Evolutionary conservation across 2,113 vertebrate species (phyloP).

Genomic region (Sigmodon hispidus): DNA sequence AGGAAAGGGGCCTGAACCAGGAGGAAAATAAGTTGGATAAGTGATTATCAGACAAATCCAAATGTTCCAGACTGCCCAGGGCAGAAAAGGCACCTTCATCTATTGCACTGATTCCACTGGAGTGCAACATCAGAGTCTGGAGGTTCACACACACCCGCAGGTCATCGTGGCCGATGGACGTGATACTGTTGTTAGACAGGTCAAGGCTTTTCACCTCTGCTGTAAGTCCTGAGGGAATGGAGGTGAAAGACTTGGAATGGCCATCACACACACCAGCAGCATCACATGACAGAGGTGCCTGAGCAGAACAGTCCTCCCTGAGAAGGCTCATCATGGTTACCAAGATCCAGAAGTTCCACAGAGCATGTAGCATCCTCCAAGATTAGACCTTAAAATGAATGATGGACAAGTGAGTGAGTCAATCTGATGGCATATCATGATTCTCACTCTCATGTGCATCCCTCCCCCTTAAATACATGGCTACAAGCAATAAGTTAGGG

Average conservation of each 20-base stretch:
- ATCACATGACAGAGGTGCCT: slow-evolving; percentile 75
- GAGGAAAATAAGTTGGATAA: slow-evolving; percentile 81
- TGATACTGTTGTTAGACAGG: slow-evolving; percentile 87
- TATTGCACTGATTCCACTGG: slow-evolving; percentile 84
- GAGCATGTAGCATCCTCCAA: slow-evolving; percentile 51
- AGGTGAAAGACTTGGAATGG: slow-evolving; percentile 73
- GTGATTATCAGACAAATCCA: slow-evolving; percentile 89
- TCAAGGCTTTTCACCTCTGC: slow-evolving; percentile 78
- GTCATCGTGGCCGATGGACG: slow-evolving; percentile 79
- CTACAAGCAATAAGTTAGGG: not conserved
- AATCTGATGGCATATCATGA: not conserved
- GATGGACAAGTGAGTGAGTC: not conserved
- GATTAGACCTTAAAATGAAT: slow-evolving; percentile 58
- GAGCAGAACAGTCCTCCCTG: not conserved
- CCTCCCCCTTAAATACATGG: not conserved
- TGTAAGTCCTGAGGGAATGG: slow-evolving; percentile 81
- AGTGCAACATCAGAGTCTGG: slow-evolving; percentile 81
- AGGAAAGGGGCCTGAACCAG: slow-evolving; percentile 88
- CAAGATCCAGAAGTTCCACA: slow-evolving; percentile 70
- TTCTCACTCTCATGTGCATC: not conserved
- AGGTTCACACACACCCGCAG: slow-evolving; percentile 83
- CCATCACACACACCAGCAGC: slow-evolving; percentile 82
- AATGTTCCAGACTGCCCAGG: slow-evolving; percentile 83
- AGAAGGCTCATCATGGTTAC: slow-evolving; percentile 63
- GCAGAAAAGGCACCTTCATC: slow-evolving; percentile 82